Percentiles rank a stretch among this genome's conserved stretches.
Evolutionary conservation across 2,113 vertebrate genomes (phyloP).

Genomic region (Casuarius casuarius): DNA sequence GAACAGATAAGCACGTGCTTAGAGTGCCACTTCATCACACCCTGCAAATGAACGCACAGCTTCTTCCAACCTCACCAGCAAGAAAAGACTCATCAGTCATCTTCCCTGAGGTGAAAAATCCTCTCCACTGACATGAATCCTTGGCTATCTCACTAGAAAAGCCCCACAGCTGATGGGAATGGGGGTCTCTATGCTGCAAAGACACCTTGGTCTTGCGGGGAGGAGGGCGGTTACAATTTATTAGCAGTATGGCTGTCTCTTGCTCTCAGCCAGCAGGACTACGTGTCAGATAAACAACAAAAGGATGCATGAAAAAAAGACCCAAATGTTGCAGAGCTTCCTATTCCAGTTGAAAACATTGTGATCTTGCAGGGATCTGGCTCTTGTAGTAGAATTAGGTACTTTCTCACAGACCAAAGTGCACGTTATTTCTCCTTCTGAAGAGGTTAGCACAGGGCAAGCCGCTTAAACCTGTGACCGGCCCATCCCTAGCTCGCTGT

Average conservation of each 20-base stretch:
- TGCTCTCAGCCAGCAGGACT: background rate
- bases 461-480: rapidly evolving
- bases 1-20: background rate
- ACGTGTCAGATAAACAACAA: background rate
- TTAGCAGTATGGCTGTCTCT: background rate
- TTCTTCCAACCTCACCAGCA: background rate
- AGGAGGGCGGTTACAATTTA: background rate
- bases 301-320: background rate
- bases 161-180: background rate
- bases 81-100: background rate
- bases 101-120: background rate
- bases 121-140: background rate
- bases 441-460: background rate
- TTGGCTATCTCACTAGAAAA: background rate
- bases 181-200: background rate
- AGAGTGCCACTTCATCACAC: rapidly evolving
- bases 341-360: background rate
- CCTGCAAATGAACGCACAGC: background rate
- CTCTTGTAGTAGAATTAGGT: background rate
- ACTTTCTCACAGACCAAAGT: background rate
- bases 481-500: background rate
- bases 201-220: background rate
- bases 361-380: background rate
- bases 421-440: background rate
- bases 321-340: background rate